Base-by-base conservation (phyloP, 1,140 invertebrate genomes). In the Galendromus occidentalis region DNA sequence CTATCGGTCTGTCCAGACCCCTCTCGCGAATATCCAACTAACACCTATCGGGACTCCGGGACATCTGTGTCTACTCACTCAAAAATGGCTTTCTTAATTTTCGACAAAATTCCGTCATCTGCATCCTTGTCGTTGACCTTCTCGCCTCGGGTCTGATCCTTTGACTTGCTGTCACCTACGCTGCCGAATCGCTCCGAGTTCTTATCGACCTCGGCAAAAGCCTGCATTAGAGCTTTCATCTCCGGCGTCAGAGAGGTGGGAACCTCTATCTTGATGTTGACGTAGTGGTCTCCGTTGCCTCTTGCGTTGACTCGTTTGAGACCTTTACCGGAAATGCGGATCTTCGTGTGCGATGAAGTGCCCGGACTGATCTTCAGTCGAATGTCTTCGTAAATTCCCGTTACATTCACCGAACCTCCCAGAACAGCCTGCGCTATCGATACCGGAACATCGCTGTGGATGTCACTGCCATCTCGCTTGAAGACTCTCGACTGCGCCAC, bases 211-310 rank as follows among this genome's bases (percentile, higher is more conserved):
- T 30, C 51, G 63, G 44, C 65, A 7, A 33, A 42, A 25, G 42
- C 33, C 12, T 42, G 66, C 33, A 29, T 42, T 20, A 33, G 30
- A 2, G 59, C 39, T 64, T 33, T 42, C 65, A 42, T 41, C 29
- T 42, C 65, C 20, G 64, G 65, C 44, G 65, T 66, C n/a, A 42
- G 42, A 17, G 47, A 82, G 79, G 71, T 72, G 25, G 82, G 81
- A 45, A 81, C 73, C 71, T 81, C 81, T 70, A 99, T 88, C 79
- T 93, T 97, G 7, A 98, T 79, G 72, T 91, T 85, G 9, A 98
- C 83, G 74, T 97, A 98, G 78, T 99, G 96, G 77, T 99, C 95
- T 0, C 96, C 96, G 71, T 87, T 82, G 1, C 93, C 93, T 69
- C 85, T 83, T 5, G 85, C 83, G 72, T 90, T 89, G 0, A 97